Evolutionary conservation across 2,113 vertebrate genomes (phyloP), one percentile per base, ranked within the genome.

Genomic region (Takifugu bimaculatus): DNA sequence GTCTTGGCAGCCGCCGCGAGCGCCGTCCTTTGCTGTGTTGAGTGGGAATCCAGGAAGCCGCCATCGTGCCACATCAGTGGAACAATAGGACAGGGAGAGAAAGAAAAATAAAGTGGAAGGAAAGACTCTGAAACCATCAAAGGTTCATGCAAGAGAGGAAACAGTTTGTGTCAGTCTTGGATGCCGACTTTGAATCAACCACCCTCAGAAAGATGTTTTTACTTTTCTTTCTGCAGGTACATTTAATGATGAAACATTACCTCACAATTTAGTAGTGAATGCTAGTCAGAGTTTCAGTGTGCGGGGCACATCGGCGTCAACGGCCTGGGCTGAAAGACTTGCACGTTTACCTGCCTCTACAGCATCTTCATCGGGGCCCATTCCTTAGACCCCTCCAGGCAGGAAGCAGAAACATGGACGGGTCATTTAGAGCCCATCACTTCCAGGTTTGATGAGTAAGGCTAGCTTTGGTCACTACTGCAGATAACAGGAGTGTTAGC

Each of bases 11-110:
- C 50, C 77, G 76, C 75, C 14, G 64, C 61, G 65, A 87, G 69
- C 57, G 59, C 75, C 70, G 83, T 87, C 87, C 79, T 88, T 86
- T 66, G 71, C 81, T 75, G 82, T 53, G 63, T 70, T 79, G 81
- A 80, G 79, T 67, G 76, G 74, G 78, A 89, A 83, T 83, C 80
- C 79, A 88, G 86, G 86, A 91, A 90, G 70, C 72, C 60, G 75
- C 58, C 78, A 83, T 82, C 72, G 76, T 44, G 62, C 64, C 74
- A 66, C 65, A 63, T 66, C 4, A 55, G 54, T 76, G 63, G 79
- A 88, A 90, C 89, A 91, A 88, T 84, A 68, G 75, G 54, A 73
- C 57, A 28, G 68, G 67, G 70, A 70, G 65, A 67, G 57, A 69
- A 48, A 85, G 80, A 53, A 25, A 63, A 68, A 44, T 54, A 66